Percentiles rank a stretch among this genome's conserved stretches.
Conservation (phyloP, 2,797 vertebrate genomes). For the Sciurus vulgaris region DNA sequence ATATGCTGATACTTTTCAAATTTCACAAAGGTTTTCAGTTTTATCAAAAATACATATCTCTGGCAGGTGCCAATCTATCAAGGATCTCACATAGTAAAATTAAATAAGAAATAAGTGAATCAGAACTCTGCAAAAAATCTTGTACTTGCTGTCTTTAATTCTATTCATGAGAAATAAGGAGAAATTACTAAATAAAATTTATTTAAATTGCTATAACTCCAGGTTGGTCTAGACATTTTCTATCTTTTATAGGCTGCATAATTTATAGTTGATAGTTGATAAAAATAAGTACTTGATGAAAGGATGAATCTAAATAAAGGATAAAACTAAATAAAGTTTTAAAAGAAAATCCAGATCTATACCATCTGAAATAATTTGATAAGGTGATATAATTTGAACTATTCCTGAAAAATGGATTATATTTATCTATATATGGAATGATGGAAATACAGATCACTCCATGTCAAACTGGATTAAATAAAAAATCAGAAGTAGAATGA, state of each 20-base stretch:
- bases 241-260: background rate
- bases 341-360: background rate
- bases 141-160: background rate
- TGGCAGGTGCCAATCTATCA: background rate
- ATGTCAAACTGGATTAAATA: background rate
- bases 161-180: background rate
- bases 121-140: background rate
- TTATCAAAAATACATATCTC: background rate
- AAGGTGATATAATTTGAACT: background rate
- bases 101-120: background rate
- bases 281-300: background rate
- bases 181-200: background rate
- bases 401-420: background rate
- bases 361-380: background rate
- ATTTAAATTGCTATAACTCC: background rate
- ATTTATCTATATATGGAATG: background rate
- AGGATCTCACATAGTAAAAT: background rate
- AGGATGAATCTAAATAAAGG: constrained; percentile 16
- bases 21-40: constrained; percentile 25
- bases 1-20: background rate
- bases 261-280: background rate
- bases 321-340: background rate
- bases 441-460: background rate
- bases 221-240: background rate
- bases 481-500: background rate